phyloP scores from a whole-genome alignment of 2,888 invertebrate genomes.

The Aphidius colemani region DNA sequence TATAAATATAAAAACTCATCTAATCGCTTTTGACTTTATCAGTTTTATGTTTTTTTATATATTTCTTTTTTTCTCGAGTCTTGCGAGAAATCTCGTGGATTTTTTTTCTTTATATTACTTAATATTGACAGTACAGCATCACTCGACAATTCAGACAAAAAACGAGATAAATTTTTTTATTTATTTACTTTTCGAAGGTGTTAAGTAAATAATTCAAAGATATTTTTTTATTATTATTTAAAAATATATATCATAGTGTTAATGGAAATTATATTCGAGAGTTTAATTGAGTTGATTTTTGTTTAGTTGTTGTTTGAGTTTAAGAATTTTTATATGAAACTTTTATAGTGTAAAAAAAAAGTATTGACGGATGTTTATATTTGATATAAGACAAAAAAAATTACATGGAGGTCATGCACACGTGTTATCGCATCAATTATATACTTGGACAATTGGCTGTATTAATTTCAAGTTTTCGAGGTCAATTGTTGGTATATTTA shows the following conservation, averaged over 20 bases:
- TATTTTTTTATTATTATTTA: no score
- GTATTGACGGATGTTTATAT: no score
- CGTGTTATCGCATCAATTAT: background rate
- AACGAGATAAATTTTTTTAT: background rate
- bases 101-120: slow-evolving; percentile 22
- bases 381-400: no score
- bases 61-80: slow-evolving; percentile 2
- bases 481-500: background rate
- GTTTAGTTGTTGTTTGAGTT: no score
- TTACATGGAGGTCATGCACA: no score
- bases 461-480: background rate
- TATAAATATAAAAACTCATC: slow-evolving; percentile 52
- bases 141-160: slow-evolving; percentile 25
- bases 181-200: background rate
- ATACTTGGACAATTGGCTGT: slow-evolving; percentile 1
- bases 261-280: no score
- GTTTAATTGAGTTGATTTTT: no score
- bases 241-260: no score
- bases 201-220: no score
- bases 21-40: slow-evolving; percentile 52
- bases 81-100: no score
- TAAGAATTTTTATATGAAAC: no score
- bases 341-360: no score
- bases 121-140: slow-evolving; percentile 47
- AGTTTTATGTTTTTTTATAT: slow-evolving; percentile 23